Evolutionary conservation across 2,113 vertebrate species (phyloP).

Genomic region (Petrocephalus microphthalmus): DNA sequence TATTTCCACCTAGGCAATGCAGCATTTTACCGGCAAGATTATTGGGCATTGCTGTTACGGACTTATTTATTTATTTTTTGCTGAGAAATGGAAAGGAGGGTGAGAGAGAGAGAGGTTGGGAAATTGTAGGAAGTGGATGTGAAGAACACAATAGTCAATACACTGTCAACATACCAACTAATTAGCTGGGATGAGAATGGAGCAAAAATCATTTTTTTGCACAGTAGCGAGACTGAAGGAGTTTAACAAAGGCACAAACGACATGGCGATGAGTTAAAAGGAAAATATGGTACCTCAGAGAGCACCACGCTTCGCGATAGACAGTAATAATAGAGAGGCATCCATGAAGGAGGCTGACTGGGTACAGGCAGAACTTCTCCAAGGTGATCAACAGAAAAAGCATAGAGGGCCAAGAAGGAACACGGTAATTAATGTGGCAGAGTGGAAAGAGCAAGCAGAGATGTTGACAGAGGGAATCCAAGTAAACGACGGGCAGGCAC

Average conservation of each 20-base stretch:
- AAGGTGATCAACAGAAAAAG: background rate
- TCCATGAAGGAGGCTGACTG: background rate
- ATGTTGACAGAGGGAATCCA: background rate
- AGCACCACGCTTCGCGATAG: background rate
- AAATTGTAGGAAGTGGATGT: slow-evolving; percentile 9
- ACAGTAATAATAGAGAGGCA: background rate
- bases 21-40: background rate
- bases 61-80: background rate
- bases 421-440: slow-evolving; percentile 33
- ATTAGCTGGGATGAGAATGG: slow-evolving; percentile 33
- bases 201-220: background rate
- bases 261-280: background rate
- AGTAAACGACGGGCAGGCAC: background rate
- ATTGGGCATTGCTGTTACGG: background rate
- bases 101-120: background rate
- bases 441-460: slow-evolving; percentile 29
- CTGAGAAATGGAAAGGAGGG: background rate
- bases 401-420: background rate
- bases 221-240: background rate
- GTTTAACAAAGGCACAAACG: background rate
- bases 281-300: background rate
- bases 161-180: slow-evolving; percentile 33
- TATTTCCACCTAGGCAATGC: background rate
- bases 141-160: slow-evolving; percentile 30
- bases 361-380: background rate